Conservation (phyloP, 1,140 invertebrate species). For the Sycophaga agraensis region DNA sequence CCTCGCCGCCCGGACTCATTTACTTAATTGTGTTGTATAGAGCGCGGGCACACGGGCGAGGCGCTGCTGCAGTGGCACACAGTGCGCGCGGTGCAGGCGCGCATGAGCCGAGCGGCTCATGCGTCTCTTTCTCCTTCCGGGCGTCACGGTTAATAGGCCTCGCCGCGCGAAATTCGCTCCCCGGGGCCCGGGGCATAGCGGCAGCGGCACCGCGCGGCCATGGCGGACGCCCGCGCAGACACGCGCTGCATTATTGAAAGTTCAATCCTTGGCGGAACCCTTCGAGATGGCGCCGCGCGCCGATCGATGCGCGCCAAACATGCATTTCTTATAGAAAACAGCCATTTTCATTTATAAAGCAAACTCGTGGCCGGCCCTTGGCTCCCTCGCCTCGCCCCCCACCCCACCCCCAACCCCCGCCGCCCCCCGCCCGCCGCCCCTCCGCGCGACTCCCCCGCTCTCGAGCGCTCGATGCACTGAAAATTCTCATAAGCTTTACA, state of each 20-base stretch:
- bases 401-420: too few species aligned
- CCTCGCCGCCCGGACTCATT: conserved; percentile 58
- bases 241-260: conserved; percentile 19
- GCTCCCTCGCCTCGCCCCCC: too few species aligned
- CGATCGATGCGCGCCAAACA: conserved; percentile 4
- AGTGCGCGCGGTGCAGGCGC: neutral
- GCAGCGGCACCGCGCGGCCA: neutral
- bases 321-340: conserved; percentile 20
- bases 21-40: conserved; percentile 60
- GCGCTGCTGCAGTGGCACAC: conserved; percentile 8
- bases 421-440: too few species aligned
- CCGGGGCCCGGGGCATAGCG: too few species aligned
- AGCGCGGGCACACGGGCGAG: conserved; percentile 27
- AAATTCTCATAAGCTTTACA: neutral
- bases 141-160: too few species aligned
- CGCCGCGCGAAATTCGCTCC: too few species aligned
- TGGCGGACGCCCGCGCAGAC: conserved; percentile 1
- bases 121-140: neutral
- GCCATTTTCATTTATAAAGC: conserved; percentile 23
- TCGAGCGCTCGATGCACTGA: too few species aligned
- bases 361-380: too few species aligned
- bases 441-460: too few species aligned
- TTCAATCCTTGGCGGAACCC: conserved; percentile 5
- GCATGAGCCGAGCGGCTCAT: neutral
- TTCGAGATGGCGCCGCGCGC: neutral